Conservation (phyloP, 2,888 invertebrate species). For the Atherix ibis region DNA sequence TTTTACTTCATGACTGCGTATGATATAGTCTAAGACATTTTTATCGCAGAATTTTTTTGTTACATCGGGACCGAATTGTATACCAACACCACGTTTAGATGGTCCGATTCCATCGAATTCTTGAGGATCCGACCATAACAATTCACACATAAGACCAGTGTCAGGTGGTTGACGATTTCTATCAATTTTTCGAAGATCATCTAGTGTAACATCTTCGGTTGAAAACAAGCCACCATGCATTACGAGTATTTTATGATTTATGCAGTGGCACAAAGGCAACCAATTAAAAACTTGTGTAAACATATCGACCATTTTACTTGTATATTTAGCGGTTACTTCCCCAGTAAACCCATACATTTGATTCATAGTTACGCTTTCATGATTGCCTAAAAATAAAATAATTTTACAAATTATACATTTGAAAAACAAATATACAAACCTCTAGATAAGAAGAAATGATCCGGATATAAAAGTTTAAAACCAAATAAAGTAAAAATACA, state of each 20-base stretch:
- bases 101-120: conserved; percentile 73
- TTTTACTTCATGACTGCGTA: conserved; percentile 96
- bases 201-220: conserved; percentile 82
- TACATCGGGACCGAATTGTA: conserved; percentile 97
- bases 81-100: conserved; percentile 94
- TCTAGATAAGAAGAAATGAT: conserved; percentile 95
- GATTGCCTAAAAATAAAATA: conserved; percentile 57
- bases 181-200: conserved; percentile 76
- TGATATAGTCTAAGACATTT: conserved; percentile 84
- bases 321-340: conserved; percentile 93
- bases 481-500: conserved; percentile 96
- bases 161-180: conserved; percentile 95
- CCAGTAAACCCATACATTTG: conserved; percentile 99
- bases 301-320: conserved; percentile 85
- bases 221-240: conserved; percentile 98
- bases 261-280: conserved; percentile 89
- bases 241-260: conserved; percentile 68
- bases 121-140: conserved; percentile 98
- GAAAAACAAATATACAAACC: conserved; percentile 41
- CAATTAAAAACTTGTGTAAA: conserved; percentile 99
- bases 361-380: conserved; percentile 96
- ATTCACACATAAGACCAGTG: conserved; percentile 94
- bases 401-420: conserved; percentile 1
- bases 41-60: conserved; percentile 67
- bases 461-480: conserved; percentile 88